phyloP scores from a whole-genome alignment of 37 sponge, comb jelly and placozoan species.

The Amphimedon queenslandica region DNA sequence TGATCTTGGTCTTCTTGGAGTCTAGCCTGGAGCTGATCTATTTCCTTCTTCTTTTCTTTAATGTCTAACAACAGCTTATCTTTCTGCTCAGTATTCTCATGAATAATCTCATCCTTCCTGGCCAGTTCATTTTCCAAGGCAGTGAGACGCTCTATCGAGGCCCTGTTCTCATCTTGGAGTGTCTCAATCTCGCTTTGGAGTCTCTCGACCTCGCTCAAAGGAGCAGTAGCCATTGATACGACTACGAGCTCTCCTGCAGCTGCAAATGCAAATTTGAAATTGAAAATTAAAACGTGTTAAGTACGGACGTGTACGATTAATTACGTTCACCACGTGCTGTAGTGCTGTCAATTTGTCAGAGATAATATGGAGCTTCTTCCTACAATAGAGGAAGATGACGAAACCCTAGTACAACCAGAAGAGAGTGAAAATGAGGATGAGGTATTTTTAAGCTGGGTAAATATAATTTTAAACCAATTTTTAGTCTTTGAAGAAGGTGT shows the following conservation, averaged over 20 bases:
- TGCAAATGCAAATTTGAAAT: neutral
- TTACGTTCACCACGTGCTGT: conserved; percentile 4
- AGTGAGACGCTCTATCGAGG: conserved; percentile 20
- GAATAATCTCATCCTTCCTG: conserved; percentile 36
- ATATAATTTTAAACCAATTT: too few species aligned
- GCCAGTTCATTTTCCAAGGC: conserved; percentile 28
- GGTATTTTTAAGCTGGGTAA: too few species aligned
- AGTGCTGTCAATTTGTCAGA: neutral
- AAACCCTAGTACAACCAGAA: too few species aligned
- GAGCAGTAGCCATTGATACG: neutral
- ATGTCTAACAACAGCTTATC: neutral
- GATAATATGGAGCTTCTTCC: conserved; percentile 42
- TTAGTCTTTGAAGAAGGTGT: too few species aligned
- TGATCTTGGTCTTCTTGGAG: too few species aligned
- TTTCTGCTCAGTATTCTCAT: neutral
- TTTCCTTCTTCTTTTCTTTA: neutral
- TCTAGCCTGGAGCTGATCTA: too few species aligned
- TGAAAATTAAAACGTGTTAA: neutral
- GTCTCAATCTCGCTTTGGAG: conserved; percentile 31
- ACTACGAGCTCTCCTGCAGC: neutral
- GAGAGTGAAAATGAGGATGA: too few species aligned
- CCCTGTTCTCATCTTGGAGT: conserved; percentile 46
- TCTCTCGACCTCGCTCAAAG: neutral
- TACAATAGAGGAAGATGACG: conserved; percentile 83
- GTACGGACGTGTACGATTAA: too few species aligned